Evolutionary conservation across 2,113 vertebrate species (phyloP).

Genomic region (Vidua chalybeata): DNA sequence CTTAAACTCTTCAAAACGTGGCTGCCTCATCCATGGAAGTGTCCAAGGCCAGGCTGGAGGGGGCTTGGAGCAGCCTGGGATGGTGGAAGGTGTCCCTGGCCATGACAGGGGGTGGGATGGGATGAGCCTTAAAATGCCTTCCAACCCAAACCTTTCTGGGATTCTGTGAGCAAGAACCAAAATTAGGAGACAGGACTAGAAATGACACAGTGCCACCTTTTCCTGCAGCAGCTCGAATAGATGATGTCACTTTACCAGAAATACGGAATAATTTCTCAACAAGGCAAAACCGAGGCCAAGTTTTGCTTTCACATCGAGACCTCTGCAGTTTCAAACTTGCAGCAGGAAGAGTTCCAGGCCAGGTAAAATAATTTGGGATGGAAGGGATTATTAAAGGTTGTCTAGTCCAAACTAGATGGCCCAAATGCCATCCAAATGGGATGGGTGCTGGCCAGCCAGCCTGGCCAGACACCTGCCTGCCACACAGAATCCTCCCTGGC

Average conservation of each 20-base stretch:
- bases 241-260: neutral
- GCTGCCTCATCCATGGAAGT: neutral
- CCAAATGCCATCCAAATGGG: neutral
- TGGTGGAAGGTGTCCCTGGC: neutral
- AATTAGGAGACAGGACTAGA: neutral
- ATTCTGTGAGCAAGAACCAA: neutral
- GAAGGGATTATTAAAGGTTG: neutral
- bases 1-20: neutral
- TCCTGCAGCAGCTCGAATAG: neutral
- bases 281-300: neutral
- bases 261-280: neutral
- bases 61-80: neutral
- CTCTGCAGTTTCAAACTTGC: neutral
- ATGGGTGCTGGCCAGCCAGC: neutral
- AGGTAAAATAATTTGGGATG: neutral
- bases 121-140: neutral
- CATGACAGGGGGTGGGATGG: neutral
- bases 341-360: neutral
- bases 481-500: neutral
- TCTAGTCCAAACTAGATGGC: neutral
- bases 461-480: neutral
- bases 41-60: fast-evolving
- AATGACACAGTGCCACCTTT: neutral
- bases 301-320: neutral
- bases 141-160: neutral